A percentile compares a stretch with the other conserved stretches of the same genome.
Evolutionary conservation across 2,113 vertebrate species (phyloP).

Genomic region (Nycticryphes semicollaris): DNA sequence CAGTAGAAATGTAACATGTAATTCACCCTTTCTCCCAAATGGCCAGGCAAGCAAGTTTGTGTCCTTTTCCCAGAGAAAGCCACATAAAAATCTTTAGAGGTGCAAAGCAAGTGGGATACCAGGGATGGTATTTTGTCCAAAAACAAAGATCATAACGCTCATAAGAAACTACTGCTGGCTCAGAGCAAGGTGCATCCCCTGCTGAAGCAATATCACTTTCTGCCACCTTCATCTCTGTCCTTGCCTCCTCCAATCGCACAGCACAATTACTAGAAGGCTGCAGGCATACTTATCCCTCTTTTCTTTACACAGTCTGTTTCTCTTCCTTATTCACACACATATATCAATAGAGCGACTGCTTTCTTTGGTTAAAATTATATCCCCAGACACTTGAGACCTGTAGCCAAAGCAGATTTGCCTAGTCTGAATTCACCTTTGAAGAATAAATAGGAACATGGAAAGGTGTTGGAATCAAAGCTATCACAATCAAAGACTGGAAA

Average conservation of each 20-base stretch:
- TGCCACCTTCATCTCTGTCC: background rate
- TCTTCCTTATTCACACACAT: background rate
- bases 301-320: background rate
- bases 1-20: background rate
- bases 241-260: background rate
- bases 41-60: background rate
- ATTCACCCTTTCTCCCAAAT: background rate
- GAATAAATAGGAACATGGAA: conserved; percentile 33
- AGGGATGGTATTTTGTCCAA: background rate
- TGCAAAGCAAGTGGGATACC: background rate
- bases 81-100: background rate
- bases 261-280: background rate
- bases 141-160: rapidly evolving
- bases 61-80: background rate
- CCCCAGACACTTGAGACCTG: background rate
- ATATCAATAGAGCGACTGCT: background rate
- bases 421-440: conserved; percentile 37
- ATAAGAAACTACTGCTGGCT: background rate
- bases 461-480: conserved; percentile 37
- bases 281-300: background rate
- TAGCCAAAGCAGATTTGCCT: background rate
- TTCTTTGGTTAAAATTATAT: background rate
- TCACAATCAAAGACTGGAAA: background rate
- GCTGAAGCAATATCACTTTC: background rate
- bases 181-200: background rate